Percentiles rank a stretch among this genome's conserved stretches.
phyloP scores from a whole-genome alignment of 2,888 invertebrate genomes.

The Rhagium mordax region DNA sequence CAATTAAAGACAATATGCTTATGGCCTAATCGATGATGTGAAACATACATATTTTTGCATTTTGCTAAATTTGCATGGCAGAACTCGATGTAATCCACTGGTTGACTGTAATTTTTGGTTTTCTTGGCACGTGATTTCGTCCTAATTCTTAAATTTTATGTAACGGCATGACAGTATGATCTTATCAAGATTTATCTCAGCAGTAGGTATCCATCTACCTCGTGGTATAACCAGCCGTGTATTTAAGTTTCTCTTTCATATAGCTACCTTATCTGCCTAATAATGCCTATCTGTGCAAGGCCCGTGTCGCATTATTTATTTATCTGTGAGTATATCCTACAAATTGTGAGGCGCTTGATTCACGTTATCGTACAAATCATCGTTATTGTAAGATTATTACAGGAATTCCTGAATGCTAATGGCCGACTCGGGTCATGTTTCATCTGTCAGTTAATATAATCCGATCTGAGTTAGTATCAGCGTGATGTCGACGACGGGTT shows the following conservation, averaged over 20 bases:
- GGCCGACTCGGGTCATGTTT: conserved; percentile 25
- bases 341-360: conserved; percentile 28
- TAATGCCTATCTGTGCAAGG: background rate
- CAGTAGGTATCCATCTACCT: conserved; percentile 8
- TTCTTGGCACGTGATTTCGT: too few relatives aligned
- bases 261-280: conserved; percentile 29
- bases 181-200: conserved; percentile 8
- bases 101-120: too few relatives aligned
- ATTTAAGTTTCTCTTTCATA: conserved; percentile 18
- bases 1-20: too few relatives aligned
- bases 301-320: conserved; percentile 26
- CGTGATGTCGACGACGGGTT: conserved; percentile 24
- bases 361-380: conserved; percentile 23
- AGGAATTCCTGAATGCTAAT: conserved; percentile 23
- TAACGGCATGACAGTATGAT: background rate
- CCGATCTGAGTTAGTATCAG: conserved; percentile 6
- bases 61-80: too few relatives aligned
- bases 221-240: background rate
- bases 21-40: too few relatives aligned
- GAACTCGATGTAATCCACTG: too few relatives aligned
- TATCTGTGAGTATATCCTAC: conserved; percentile 20
- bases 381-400: conserved; percentile 27
- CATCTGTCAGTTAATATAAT: conserved; percentile 19
- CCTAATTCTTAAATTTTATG: background rate
- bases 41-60: too few relatives aligned